Evolutionary conservation across 2,888 invertebrate species (phyloP), one percentile per base, ranked within the genome.

Genomic region (Synanthedon myopaeformis): DNA sequence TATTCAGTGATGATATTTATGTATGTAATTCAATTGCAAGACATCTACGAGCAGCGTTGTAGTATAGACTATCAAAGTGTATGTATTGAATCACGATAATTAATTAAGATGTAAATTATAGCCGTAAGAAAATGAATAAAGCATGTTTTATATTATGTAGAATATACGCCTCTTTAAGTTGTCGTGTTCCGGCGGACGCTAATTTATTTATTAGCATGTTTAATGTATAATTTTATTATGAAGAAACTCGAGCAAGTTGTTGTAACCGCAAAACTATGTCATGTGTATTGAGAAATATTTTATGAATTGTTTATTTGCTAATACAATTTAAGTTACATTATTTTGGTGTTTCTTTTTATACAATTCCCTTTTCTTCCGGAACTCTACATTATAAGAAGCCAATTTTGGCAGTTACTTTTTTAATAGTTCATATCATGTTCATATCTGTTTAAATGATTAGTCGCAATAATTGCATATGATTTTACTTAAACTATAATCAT

Each of bases 301-400:
- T 86, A 86, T 84, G 80, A 82, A 85, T 85, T 86, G 87, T 87
- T 86, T 86, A 86, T 86, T 87, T 87, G 87, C 87, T 87, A 86
- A 86, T 87, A 86, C 82, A 84, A 76, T 98, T 97, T 56, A 94
- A 82, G 77, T 78, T 79, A 79, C 76, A 51, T 53, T 56, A 55
- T 57, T 57, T 54, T 52, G 60, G 68, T 67, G 75, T 79, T 77
- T 79, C 66, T 8, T 35, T 35, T 35, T 35, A 10, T 35, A 3
- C 28, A 28, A 28, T 35, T 35, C 6, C 28, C 8, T 5, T 23
- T 1, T 23, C 5, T 23, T 23, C 1, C 23, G 5, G 5, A 23
- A 23, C 23, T 23, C 5, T 1, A 23, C 5, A 23, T 5, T 23
- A 5, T 23, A 23, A 23, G 23, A 23, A 5, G 23, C 5, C 23